Conservation (phyloP, 2,888 invertebrate genomes). For the Cyrtodaria siliqua region DNA sequence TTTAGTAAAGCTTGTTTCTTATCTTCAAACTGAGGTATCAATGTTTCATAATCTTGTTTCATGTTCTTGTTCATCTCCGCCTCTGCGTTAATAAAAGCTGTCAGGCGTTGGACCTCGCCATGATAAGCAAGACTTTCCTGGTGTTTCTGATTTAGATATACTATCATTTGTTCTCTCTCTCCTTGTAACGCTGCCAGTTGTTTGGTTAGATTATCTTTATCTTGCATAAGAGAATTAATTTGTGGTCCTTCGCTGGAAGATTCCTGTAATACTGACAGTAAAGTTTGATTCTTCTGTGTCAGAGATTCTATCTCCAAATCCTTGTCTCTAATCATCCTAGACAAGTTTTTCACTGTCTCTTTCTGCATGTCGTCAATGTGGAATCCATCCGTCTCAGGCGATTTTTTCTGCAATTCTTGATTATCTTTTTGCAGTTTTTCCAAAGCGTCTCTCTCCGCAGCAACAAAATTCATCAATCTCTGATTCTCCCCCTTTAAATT, state of each 20-base stretch:
- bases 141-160: conserved; percentile 91
- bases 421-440: conserved; percentile 85
- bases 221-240: conserved; percentile 74
- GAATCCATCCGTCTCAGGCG: conserved; percentile 83
- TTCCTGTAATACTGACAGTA: conserved; percentile 84
- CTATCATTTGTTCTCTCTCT: conserved; percentile 86
- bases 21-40: conserved; percentile 85
- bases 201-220: conserved; percentile 84
- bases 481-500: conserved; percentile 84
- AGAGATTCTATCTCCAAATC: conserved; percentile 86
- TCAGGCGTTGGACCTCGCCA: conserved; percentile 92
- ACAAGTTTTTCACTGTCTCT: conserved; percentile 85
- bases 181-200: conserved; percentile 89
- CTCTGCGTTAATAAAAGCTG: conserved; percentile 72
- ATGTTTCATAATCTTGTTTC: conserved; percentile 78
- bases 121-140: conserved; percentile 94
- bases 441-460: conserved; percentile 84
- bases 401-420: conserved; percentile 69
- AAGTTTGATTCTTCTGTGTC: conserved; percentile 84
- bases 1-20: conserved; percentile 84
- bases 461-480: conserved; percentile 84
- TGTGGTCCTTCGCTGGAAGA: conserved; percentile 69
- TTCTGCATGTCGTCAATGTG: conserved; percentile 84
- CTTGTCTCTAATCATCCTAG: conserved; percentile 85
- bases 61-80: conserved; percentile 77